These are phyloP conservation scores for Geophilus truncorum DNA, from an alignment of 2,888 invertebrate species.

Conservation along the genomic window DNA sequence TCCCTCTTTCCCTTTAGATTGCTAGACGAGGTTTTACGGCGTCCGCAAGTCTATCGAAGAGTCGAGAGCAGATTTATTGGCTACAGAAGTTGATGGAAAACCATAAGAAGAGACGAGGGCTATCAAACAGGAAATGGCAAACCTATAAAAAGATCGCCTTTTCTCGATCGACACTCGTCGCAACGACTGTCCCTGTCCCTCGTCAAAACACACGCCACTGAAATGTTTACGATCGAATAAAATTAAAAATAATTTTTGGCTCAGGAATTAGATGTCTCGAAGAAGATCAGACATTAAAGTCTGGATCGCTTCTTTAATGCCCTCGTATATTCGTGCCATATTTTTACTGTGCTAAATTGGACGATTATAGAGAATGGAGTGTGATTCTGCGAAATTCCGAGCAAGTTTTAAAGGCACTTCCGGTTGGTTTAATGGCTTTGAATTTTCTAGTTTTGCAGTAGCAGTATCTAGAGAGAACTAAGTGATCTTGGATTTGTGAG, in stretches of 20 bases:
- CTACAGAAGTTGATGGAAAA: constrained; percentile 27
- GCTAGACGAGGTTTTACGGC: background rate
- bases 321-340: no score
- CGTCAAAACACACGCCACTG: background rate
- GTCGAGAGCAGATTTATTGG: background rate
- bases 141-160: constrained; percentile 21
- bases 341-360: no score
- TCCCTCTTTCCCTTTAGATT: no score
- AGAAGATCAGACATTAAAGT: background rate
- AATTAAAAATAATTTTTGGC: constrained; percentile 11
- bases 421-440: no score
- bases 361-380: background rate
- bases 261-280: background rate
- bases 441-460: no score
- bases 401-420: no score
- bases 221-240: background rate
- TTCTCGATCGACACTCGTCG: background rate
- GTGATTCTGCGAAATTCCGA: no score
- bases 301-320: no score
- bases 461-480: no score
- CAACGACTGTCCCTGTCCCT: background rate
- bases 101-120: constrained; percentile 23
- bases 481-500: no score
- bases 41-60: background rate
- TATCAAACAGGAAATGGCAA: constrained; percentile 27